Evolutionary conservation across 2,888 invertebrate species (phyloP), one percentile per base, ranked within the genome.

Genomic region (Mayetiola destructor): DNA sequence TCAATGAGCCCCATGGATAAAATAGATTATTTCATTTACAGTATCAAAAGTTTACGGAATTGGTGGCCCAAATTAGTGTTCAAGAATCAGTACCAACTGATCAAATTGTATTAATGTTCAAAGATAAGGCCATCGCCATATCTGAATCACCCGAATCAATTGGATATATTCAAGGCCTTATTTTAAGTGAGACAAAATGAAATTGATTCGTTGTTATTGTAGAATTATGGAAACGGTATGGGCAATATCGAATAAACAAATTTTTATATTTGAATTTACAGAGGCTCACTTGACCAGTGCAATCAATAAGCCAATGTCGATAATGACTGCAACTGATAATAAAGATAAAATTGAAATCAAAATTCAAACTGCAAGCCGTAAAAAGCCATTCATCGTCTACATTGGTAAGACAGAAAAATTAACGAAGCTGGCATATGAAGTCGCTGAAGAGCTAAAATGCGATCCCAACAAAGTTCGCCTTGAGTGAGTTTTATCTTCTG

Each of bases 281-380:
- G 53, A 32, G 29, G 32, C 53, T 18, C 18, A 14, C 14, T n/a
- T 48, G n/a, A n/a, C 48, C 2, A 27, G 2, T 14, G 48, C n/a
- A 4, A 27, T n/a, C n/a, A 48, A 48, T n/a, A n/a, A 5, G 14
- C n/a, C n/a, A 3, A n/a, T 2, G 2, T 27, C 48, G 16, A 6
- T n/a, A n/a, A 16, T 27, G 27, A 14, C 2, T 18, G 6, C 53
- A 20, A 32, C 12, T 32, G 12, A 12, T 32, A 53, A 30, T 32
- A 10, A 18, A 12, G 18, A 18, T 53, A 53, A 53, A 53, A 10
- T 53, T 16, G 62, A 64, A n/a, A 39, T 70, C 0, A 70, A 69
- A 64, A 61, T 70, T 3, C 70, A 70, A 58, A 64, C 64, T 2
- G 65, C 64, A 59, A 61, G 62, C 59, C 66, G 65, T 64, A 69